These are phyloP conservation scores for Eristalis intricaria DNA, from an alignment of 2,888 invertebrate genomes.

Conservation along the genomic window DNA sequence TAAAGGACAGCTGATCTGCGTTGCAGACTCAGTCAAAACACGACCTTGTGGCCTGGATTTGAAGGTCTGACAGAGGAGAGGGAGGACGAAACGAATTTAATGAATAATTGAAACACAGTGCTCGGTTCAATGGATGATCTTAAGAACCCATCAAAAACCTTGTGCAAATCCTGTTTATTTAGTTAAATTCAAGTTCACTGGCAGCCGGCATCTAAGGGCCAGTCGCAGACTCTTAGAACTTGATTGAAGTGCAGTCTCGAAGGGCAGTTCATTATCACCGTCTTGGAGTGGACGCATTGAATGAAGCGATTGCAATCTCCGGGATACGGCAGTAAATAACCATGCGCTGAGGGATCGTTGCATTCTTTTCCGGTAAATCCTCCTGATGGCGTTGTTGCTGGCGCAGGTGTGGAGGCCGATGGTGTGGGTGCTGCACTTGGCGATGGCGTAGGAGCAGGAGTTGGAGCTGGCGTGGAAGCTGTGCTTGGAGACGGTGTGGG, in stretches of 20 bases:
- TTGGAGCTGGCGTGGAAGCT: background rate
- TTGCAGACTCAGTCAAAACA: too few relatives aligned
- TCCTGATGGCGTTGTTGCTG: background rate
- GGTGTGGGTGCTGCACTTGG: slow-evolving; percentile 28
- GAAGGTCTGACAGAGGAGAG: too few relatives aligned
- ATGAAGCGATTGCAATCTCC: slow-evolving; percentile 72
- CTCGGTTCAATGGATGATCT: too few relatives aligned
- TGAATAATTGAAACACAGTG: too few relatives aligned
- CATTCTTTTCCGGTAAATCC: slow-evolving; percentile 26
- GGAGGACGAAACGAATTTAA: too few relatives aligned
- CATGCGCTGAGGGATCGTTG: slow-evolving; percentile 9
- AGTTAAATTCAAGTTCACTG: slow-evolving; percentile 68
- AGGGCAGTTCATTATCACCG: slow-evolving; percentile 72
- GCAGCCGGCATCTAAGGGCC: slow-evolving; percentile 74
- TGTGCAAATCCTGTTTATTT: background rate
- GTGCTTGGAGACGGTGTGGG: background rate
- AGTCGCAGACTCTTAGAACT: slow-evolving; percentile 73
- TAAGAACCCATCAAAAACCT: background rate
- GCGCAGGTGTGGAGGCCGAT: slow-evolving; percentile 18
- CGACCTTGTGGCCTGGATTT: too few relatives aligned
- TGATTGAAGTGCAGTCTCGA: slow-evolving; percentile 74
- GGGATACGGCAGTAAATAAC: slow-evolving; percentile 22
- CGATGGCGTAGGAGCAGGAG: background rate
- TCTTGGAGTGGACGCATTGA: slow-evolving; percentile 64
- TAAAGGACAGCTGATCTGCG: too few relatives aligned